Percentiles rank a stretch among this genome's conserved stretches.
These are phyloP conservation scores for Protobothrops flavoviridis DNA, from an alignment of 2,113 vertebrate species.

Conservation along the genomic window DNA sequence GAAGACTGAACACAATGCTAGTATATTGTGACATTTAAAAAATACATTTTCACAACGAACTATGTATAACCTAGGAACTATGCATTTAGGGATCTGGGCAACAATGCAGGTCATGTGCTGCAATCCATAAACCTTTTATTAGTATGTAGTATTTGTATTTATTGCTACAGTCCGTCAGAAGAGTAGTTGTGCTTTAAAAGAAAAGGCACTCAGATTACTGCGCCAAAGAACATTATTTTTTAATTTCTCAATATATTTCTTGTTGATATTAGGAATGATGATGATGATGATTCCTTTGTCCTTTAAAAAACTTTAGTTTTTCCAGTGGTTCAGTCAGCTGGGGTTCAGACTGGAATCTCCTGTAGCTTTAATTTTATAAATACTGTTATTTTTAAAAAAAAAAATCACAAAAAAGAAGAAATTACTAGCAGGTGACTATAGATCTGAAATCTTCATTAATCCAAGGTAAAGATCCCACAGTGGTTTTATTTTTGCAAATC, in stretches of 20 bases:
- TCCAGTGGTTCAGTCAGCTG: not conserved
- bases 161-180: not conserved
- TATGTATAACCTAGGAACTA: not conserved
- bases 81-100: not conserved
- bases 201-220: conserved; percentile 4
- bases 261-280: not conserved
- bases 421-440: not conserved
- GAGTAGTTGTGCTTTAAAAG: not conserved
- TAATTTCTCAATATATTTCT: not conserved
- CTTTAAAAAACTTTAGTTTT: not conserved
- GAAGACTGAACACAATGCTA: not conserved
- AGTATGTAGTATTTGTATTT: not conserved
- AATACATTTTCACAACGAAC: not conserved
- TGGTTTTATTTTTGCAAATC: not conserved
- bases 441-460: not conserved
- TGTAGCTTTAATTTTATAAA: not conserved
- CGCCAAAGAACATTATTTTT: not conserved
- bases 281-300: not conserved
- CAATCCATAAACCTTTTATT: not conserved
- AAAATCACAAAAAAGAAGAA: not conserved
- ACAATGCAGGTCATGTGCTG: not conserved
- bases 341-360: not conserved
- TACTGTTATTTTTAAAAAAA: no score
- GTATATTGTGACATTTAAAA: not conserved
- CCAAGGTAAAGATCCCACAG: not conserved